Percentiles rank a stretch among this genome's conserved stretches.
These are phyloP conservation scores for Carabus problematicus DNA, from an alignment of 2,888 invertebrate genomes.

Conservation along the genomic window DNA sequence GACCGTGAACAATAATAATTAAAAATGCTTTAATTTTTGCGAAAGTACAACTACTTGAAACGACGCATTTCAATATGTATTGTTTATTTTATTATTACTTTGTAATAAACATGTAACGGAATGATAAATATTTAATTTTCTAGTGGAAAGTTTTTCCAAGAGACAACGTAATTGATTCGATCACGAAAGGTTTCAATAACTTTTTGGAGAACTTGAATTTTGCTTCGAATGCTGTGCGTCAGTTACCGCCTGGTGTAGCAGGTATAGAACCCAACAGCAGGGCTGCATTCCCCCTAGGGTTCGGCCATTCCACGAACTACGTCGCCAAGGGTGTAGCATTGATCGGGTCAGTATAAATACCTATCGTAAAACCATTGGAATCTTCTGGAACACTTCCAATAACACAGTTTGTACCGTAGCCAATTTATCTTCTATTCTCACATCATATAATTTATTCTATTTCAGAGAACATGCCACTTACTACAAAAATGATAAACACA, in stretches of 20 bases:
- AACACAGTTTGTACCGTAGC: neutral
- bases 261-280: slow-evolving; percentile 69
- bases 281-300: slow-evolving; percentile 91
- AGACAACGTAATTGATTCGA: slow-evolving; percentile 62
- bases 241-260: slow-evolving; percentile 71
- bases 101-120: neutral
- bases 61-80: no score
- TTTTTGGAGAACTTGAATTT: slow-evolving; percentile 58
- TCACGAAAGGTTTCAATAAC: slow-evolving; percentile 63
- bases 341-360: slow-evolving; percentile 72
- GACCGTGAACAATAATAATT: no score
- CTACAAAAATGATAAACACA: no score
- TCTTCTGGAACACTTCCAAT: slow-evolving; percentile 7
- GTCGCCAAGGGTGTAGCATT: slow-evolving; percentile 81
- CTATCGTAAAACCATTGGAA: neutral
- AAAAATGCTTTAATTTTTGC: no score
- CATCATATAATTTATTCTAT: no score
- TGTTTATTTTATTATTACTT: slow-evolving; percentile 4
- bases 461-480: neutral
- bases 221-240: slow-evolving; percentile 55
- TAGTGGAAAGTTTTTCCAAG: slow-evolving; percentile 70
- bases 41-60: no score
- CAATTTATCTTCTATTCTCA: neutral
- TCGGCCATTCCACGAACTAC: slow-evolving; percentile 89
- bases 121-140: slow-evolving; percentile 2